Percentiles rank a stretch among this genome's conserved stretches.
Conservation (phyloP, 2,113 vertebrate genomes). For the Aegithalos caudatus region DNA sequence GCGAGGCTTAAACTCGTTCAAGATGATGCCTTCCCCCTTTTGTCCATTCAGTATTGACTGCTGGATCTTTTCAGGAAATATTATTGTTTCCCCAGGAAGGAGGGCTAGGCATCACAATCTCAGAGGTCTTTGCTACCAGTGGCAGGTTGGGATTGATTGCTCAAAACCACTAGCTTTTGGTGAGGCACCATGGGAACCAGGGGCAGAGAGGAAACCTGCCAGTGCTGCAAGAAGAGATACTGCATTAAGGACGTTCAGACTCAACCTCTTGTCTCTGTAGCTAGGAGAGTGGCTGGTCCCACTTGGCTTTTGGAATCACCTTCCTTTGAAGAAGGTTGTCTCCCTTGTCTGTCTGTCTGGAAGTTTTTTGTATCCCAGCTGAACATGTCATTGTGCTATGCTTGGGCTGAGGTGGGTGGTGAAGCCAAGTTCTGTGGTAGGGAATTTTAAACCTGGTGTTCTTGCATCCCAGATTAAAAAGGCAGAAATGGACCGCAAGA, state of each 20-base stretch:
- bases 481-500: slow-evolving; percentile 95
- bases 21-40: not conserved
- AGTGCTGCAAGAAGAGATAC: not conserved
- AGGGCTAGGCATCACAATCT: not conserved
- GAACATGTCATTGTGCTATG: not conserved
- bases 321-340: not conserved
- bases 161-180: not conserved
- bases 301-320: not conserved
- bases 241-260: not conserved
- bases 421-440: not conserved
- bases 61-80: not conserved
- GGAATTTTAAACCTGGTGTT: slow-evolving; percentile 9
- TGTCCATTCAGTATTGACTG: not conserved
- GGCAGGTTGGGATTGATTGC: not conserved
- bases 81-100: not conserved
- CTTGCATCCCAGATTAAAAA: slow-evolving; percentile 86
- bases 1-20: not conserved
- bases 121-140: not conserved
- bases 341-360: not conserved
- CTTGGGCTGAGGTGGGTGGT: slow-evolving; percentile 22
- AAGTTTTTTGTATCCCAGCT: slow-evolving; percentile 5
- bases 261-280: not conserved
- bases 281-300: not conserved
- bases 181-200: not conserved
- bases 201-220: not conserved